phyloP scores from a whole-genome alignment of 2,797 vertebrate genomes.

The Philypnodon macrostomus region DNA sequence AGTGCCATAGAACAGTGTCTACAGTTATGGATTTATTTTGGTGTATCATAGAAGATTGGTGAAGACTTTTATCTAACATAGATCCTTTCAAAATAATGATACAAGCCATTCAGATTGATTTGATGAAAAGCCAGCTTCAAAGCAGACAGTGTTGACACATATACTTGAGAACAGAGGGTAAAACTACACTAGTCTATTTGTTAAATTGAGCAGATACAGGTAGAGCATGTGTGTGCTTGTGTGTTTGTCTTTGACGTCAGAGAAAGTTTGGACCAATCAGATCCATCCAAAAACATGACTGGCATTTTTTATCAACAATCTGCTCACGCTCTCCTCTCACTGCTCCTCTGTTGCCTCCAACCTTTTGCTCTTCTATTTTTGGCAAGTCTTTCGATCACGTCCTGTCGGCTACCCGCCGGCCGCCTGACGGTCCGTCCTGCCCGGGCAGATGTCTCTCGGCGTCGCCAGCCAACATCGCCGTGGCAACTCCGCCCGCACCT shows the following conservation, averaged over 20 bases:
- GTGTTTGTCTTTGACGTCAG: constrained; percentile 25
- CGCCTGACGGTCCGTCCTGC: not conserved
- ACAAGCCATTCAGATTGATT: no score
- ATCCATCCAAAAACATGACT: constrained; percentile 17
- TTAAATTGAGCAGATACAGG: not conserved
- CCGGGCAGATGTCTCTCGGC: constrained; percentile 2
- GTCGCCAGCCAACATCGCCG: constrained; percentile 5
- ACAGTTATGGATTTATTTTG: no score
- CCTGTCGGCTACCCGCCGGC: constrained; percentile 18
- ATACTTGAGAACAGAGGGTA: not conserved
- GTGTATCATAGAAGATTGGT: no score
- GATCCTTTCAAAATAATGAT: no score
- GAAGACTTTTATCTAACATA: not conserved
- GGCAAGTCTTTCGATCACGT: constrained; percentile 17
- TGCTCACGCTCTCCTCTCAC: constrained; percentile 19
- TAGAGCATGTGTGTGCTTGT: constrained; percentile 5
- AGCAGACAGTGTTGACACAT: not conserved
- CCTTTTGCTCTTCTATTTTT: constrained; percentile 33
- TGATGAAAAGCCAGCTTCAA: not conserved
- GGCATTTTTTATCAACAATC: constrained; percentile 25
- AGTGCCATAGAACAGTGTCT: no score
- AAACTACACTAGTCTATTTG: not conserved
- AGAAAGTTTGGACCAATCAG: constrained; percentile 13
- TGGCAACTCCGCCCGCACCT: constrained; percentile 8
- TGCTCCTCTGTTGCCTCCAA: constrained; percentile 4